Conservation (phyloP, 1,140 invertebrate genomes). For the Scaptomyza hsui region DNA sequence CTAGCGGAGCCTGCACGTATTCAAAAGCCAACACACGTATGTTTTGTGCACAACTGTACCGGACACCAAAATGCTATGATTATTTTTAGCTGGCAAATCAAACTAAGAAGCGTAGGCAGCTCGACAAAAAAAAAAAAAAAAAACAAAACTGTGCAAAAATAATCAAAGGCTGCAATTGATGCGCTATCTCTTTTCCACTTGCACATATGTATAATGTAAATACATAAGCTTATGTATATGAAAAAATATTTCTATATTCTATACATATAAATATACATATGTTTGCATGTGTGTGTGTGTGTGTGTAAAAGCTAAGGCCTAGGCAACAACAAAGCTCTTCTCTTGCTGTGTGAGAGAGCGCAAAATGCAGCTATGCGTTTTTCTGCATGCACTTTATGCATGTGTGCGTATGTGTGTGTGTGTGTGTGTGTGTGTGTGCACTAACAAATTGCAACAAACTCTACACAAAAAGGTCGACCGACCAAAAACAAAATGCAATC, state of each 20-base stretch:
- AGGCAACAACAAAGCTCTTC: conserved; percentile 15
- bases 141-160: conserved; percentile 35
- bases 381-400: conserved; percentile 52
- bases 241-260: conserved; percentile 45
- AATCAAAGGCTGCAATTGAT: neutral
- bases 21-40: conserved; percentile 23
- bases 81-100: conserved; percentile 74
- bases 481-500: conserved; percentile 70
- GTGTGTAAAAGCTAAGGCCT: conserved; percentile 24
- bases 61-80: conserved; percentile 57
- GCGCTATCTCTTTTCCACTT: neutral
- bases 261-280: conserved; percentile 15
- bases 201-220: neutral
- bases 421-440: conserved; percentile 16
- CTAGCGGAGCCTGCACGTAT: too few species aligned
- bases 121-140: conserved; percentile 11
- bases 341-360: conserved; percentile 35
- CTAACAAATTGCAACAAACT: conserved; percentile 78
- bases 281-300: conserved; percentile 20
- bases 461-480: conserved; percentile 64
- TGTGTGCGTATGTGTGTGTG: conserved; percentile 15
- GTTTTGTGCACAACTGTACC: conserved; percentile 74
- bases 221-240: neutral
- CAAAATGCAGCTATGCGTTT: conserved; percentile 66
- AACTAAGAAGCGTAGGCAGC: conserved; percentile 62